phyloP scores from a whole-genome alignment of 2,888 invertebrate genomes.

The Hyposoter didymator region DNA sequence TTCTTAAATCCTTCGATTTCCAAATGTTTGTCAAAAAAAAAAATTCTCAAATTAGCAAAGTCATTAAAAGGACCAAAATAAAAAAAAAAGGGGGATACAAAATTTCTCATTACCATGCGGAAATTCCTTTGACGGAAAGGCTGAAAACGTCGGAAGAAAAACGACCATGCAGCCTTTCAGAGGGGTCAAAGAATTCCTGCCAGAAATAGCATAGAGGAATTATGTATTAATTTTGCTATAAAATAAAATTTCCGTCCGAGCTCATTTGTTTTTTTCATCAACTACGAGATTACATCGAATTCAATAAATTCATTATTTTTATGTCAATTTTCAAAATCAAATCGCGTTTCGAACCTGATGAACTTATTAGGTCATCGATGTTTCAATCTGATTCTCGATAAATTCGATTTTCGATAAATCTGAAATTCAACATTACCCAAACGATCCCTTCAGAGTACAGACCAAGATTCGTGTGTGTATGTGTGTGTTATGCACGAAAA shows the following conservation, averaged over 20 bases:
- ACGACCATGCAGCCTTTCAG: neutral
- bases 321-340: too few relatives aligned
- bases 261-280: slow-evolving; percentile 2
- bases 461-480: too few relatives aligned
- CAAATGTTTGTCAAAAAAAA: too few relatives aligned
- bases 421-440: neutral
- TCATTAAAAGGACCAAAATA: too few relatives aligned
- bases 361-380: too few relatives aligned
- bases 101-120: too few relatives aligned
- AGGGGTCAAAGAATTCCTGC: neutral
- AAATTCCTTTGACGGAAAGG: too few relatives aligned
- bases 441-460: neutral
- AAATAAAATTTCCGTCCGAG: neutral
- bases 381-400: neutral
- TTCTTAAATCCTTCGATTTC: neutral
- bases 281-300: neutral
- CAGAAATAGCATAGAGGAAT: neutral
- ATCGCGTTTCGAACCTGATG: neutral
- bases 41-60: too few relatives aligned
- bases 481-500: neutral
- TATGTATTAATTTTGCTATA: neutral
- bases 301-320: too few relatives aligned
- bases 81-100: too few relatives aligned
- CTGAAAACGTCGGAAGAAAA: too few relatives aligned
- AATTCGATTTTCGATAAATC: neutral